These are phyloP conservation scores for Papilio xuthus DNA, from an alignment of 1,140 invertebrate species.

Conservation along the genomic window DNA sequence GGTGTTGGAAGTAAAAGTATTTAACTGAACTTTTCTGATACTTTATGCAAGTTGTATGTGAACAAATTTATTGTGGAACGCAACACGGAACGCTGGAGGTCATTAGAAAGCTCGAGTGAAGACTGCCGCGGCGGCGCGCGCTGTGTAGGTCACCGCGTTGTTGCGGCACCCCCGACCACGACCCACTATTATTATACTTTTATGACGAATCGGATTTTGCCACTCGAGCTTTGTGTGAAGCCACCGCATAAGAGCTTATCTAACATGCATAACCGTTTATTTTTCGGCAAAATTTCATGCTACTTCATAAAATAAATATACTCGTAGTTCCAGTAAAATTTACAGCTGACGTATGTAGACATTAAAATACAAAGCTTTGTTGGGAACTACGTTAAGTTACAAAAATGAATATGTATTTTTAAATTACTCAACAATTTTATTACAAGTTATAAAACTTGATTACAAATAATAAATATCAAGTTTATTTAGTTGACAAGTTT, in stretches of 20 bases:
- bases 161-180: constrained; percentile 76
- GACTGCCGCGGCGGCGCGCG: constrained; percentile 80
- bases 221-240: constrained; percentile 61
- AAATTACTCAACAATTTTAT: neutral
- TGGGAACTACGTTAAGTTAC: neutral
- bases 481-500: neutral
- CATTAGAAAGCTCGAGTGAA: constrained; percentile 78
- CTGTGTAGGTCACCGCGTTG: constrained; percentile 74
- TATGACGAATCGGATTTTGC: constrained; percentile 78
- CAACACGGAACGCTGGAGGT: constrained; percentile 76
- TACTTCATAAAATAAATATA: constrained; percentile 42
- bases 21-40: constrained; percentile 58
- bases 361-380: constrained; percentile 6
- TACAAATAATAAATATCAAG: neutral
- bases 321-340: neutral
- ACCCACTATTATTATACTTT: constrained; percentile 81
- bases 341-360: neutral
- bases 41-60: constrained; percentile 60
- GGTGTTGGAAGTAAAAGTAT: constrained; percentile 60
- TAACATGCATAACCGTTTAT: constrained; percentile 44
- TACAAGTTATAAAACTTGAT: neutral
- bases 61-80: constrained; percentile 60
- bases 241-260: constrained; percentile 56
- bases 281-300: constrained; percentile 29
- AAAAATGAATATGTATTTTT: neutral